Base-by-base conservation (phyloP, 1,140 invertebrate species). In the Caenorhabditis remanei region DNA sequence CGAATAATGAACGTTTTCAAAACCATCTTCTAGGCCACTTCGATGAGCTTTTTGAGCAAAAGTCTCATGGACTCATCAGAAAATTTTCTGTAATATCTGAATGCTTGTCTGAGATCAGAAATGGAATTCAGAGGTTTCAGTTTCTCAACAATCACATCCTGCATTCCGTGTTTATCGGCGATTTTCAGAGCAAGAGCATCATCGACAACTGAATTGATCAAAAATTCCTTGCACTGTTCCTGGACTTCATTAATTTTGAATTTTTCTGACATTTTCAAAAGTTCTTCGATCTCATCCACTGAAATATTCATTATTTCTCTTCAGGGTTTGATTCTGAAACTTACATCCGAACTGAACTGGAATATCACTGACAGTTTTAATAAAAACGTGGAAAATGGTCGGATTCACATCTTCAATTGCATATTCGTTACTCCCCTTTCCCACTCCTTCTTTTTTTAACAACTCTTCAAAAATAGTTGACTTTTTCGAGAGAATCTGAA, bases 1-100 rank as follows among this genome's bases (percentile, higher is more conserved):
- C 19, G n/a, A n/a, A 8, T 58, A 13, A 1, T 1, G 16, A 53
- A 9, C 50, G 9, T 53, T 53, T 53, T n/a, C 56, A 19, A 4
- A n/a, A 0, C 61, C 9, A 65, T 7, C n/a, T n/a, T 61, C 4
- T 71, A 71, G 19, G 41, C 65, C 13, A 71, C 41, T 46, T 43
- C 14, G 46, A 71, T 71, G 65, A 71, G 40, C 24, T 71, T 71
- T 46, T 71, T 71, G 43, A 71, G 65, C 41, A 71, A 71, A n/a
- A 71, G 65, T 71, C 65, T 43, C 43, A 71, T 48, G 6, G 65
- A 71, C 4, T 71, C 65, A 46, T 71, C 41, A 3, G 65, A 46
- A 19, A 71, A 71, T n/a, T 16, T 71, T 43, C 65, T 43, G 41
- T 71, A 71, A 11, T 46, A 71, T 11, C 46, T 71, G 65, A 71